Base-by-base conservation (phyloP, 2,797 vertebrate genomes). In the Hafferia zeledoni region DNA sequence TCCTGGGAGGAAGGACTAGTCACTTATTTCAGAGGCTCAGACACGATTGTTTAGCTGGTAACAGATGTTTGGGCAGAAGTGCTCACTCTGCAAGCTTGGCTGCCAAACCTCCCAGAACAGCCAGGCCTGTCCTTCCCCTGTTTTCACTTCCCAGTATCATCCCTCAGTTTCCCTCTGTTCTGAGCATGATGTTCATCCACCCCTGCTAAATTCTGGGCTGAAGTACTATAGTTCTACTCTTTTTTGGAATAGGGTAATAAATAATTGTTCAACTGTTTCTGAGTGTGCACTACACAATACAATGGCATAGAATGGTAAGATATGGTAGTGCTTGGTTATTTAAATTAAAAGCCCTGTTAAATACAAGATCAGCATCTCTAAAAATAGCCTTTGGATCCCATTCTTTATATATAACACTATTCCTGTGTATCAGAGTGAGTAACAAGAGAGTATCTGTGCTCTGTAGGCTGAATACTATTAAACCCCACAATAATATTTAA, bases 1-100 rank as follows among this genome's bases (percentile, higher is more conserved):
- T 95, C 87, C 72, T 85, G 60, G 10, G 68, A 77, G 78, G 83
- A 93, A 95, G 82, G 71, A 74, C 59, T 30, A 75, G 15, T 77
- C 71, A 47, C n/a, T 89, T 53, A 59, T 41, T 89, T 83, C 52
- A 63, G 82, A 90, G 84, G n/a, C 49, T 50, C 59, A 90, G 83
- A 23, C n/a, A 28, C 4, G 18, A 61, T 65, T 95, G 75, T 83
- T 94, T 81, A 83, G 25, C 31, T 93, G 83, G 35, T 28, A 57
- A 83, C 56, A 92, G 82, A 70, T 76, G 60, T 84, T 47, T 68
- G 67, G 47, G 61, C 53, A 81, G 27, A 56, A 84, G 35, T 61
- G 53, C 60, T 94, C 43, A 6, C 55, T 78, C 75, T 81, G 57
- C 19, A 43, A 37, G 61, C 47, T 49, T 89, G 59, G 85, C 85